Evolutionary conservation across 2,888 invertebrate genomes (phyloP), one percentile per base, ranked within the genome.

Genomic region (Colostygia pectinataria): DNA sequence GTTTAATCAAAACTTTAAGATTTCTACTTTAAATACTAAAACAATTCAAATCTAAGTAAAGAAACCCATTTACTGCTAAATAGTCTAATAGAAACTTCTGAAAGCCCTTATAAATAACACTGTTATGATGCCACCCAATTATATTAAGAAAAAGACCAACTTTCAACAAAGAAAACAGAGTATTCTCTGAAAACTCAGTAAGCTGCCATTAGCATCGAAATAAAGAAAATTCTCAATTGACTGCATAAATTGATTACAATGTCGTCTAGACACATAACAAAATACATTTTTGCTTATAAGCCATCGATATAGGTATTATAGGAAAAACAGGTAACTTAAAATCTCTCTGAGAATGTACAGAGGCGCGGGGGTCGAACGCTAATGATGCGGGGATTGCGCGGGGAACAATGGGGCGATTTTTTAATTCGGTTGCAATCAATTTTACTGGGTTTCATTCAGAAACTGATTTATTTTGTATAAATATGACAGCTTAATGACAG

Each of bases 181-280:
- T 32, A 39, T 13, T 7, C 20, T 52, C 38, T 29, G 42, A 43
- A 38, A 45, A 34, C 34, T 43, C 27, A 15, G 31, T 37, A 45
- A 45, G 37, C 36, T 32, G 24, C 2, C 37, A 51, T 45, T 50
- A 40, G 34, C 48, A 39, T 59, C 52, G 33, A 37, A 61, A 58
- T 64, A 67, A 62, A 62, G 50, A 53, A 56, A 61, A 62, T 49
- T 59, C 62, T 53, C 53, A 65, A 66, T 67, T 59, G 65, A 61
- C 60, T 67, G 66, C 64, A 55, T 65, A 69, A 66, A 67, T 71
- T 71, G 68, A 71, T 67, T 71, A 62, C 57, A 68, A 64, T 55
- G 47, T 37, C 55, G 74, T 74, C 74, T 74, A 74, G 74, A 74
- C 74, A 57, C 56, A 58, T 57, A 53, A 45, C 24, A 34, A 33